These are phyloP conservation scores for Elegia similella DNA, from an alignment of 2,888 invertebrate species.

Conservation along the genomic window DNA sequence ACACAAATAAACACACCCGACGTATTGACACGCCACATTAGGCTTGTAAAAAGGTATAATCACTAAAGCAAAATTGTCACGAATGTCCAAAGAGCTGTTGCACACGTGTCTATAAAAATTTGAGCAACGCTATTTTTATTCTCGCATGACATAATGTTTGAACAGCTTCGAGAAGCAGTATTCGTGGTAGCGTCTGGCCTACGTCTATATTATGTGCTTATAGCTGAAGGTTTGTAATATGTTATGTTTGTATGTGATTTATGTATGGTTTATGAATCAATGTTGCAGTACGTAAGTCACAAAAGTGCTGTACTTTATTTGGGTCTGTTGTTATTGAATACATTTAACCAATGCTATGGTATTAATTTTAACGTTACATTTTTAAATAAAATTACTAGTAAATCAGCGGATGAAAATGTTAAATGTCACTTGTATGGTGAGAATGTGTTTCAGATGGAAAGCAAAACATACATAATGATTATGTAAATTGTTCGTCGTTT, in stretches of 20 bases:
- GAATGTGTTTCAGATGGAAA: neutral
- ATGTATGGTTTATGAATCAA: neutral
- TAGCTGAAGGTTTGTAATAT: neutral
- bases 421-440: neutral
- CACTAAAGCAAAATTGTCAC: neutral
- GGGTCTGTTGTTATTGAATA: neutral
- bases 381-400: neutral
- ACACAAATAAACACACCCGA: too few species aligned
- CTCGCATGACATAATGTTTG: conserved; percentile 1
- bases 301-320: neutral
- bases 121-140: neutral
- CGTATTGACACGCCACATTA: too few species aligned
- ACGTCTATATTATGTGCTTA: neutral
- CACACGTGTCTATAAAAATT: neutral
- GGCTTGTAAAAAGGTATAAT: neutral
- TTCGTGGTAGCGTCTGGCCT: neutral
- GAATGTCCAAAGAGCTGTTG: neutral
- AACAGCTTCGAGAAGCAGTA: neutral
- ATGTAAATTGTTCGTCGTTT: neutral
- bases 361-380: neutral
- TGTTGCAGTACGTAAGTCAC: neutral
- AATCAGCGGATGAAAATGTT: neutral
- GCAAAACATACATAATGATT: neutral
- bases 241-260: neutral
- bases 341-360: neutral